phyloP scores from a whole-genome alignment of 1,140 invertebrate genomes.

The Cotesia typhae region DNA sequence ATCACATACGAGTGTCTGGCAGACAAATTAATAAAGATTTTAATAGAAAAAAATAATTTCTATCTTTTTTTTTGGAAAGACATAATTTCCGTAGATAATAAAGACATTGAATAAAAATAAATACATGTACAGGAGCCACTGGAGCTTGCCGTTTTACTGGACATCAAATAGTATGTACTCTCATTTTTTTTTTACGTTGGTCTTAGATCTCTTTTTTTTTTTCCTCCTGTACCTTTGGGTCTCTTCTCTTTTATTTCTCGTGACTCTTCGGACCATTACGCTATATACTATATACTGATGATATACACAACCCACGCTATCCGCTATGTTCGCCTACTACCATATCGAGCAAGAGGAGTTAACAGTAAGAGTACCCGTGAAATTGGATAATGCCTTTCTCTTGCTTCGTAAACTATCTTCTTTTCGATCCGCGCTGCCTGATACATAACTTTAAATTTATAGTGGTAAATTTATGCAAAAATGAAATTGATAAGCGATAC shows the following conservation, averaged over 20 bases:
- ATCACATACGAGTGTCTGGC: too few species aligned
- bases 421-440: neutral
- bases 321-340: conserved; percentile 12
- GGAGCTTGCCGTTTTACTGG: conserved; percentile 13
- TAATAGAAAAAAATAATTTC: too few species aligned
- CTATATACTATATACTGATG: neutral
- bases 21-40: too few species aligned
- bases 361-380: conserved; percentile 4
- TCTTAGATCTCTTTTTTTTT: conserved; percentile 22
- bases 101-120: conserved; percentile 15
- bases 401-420: too few species aligned
- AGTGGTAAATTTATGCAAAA: too few species aligned
- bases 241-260: neutral
- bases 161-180: neutral
- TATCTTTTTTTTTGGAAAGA: too few species aligned
- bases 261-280: conserved; percentile 12
- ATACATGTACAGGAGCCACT: conserved; percentile 28
- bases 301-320: conserved; percentile 16
- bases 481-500: too few species aligned
- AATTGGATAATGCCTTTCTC: conserved; percentile 17
- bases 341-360: neutral
- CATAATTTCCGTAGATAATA: neutral
- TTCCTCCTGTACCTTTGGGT: conserved; percentile 35
- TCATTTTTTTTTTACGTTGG: neutral
- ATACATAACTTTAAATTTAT: neutral